Evolutionary conservation across 2,888 invertebrate genomes (phyloP), one percentile per base, ranked within the genome.

Genomic region (Bembecia ichneumoniformis): DNA sequence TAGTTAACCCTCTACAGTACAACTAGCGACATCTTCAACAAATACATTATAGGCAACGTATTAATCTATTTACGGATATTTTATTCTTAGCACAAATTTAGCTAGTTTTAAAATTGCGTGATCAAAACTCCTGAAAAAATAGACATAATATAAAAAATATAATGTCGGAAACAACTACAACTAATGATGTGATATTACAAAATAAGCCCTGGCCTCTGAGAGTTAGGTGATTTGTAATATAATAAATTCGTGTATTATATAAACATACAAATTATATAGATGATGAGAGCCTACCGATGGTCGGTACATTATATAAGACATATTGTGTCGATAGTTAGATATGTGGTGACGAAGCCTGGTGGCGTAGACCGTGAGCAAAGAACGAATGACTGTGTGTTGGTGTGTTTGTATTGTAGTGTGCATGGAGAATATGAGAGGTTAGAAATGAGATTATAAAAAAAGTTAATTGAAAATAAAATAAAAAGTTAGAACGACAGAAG

Each of bases 381-480:
- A 66, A 64, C 64, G 69, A 65, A 75, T 79, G 78, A 76, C 64
- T 61, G 66, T 60, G 55, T 57, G 55, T 65, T 71, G 75, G 60
- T 15, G 17, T 44, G 13, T 63, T 69, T 66, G 78, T 83, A 67
- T 77, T 55, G 72, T 77, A 78, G 75, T 80, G 81, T 77, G 74
- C 78, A 76, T 81, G 81, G 73, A 76, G 67, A 40, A 69, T 70
- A 82, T 82, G 83, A 83, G 63, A 73, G 71, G 65, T 74, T 73
- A 74, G 63, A 77, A 77, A 77, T 74, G 69, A 79, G 40, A 40
- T 40, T 40, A 3, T 40, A 40, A 28, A 28, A 28, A 28, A 40
- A 40, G 40, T 40, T 40, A 40, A 40, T 13, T 13, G 40, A 63
- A 49, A 52, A 58, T 59, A 74, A 71, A 72, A 71, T 75, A 74